Base-by-base conservation (phyloP, 1,140 invertebrate genomes). In the Zaprionus kolodkinae region DNA sequence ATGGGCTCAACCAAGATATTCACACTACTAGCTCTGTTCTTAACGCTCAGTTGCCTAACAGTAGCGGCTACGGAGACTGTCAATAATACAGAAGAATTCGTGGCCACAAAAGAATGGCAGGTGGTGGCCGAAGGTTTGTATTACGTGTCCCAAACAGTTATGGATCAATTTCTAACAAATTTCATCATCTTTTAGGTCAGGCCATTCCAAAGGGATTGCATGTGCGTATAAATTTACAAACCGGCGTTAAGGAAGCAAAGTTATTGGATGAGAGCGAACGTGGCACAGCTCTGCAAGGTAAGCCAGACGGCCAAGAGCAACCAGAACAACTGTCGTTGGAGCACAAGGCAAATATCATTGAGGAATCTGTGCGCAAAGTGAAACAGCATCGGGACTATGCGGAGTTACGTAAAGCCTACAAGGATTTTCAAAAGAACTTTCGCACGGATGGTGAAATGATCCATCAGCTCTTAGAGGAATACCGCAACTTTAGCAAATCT, bases 201-300 rank as follows among this genome's bases (percentile, higher is more conserved):
- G 92, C 94, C 35, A 94, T 97, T 74, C 96, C 96, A 7, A 89
- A 93, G 63, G 96, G 96, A 6, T 89, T 97, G 2, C 96, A 97
- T 92, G 93, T 97, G 4, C 93, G 96, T 43, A 94, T 97, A 62
- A 96, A 97, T 93, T 93, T 97, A 13, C 80, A 95, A 89, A 97
- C 96, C 27, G 96, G 96, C 11, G 78, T 94, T 65, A 95, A 94
- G 56, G 96, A 97, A 91, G 96, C 96, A 1, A 97, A 97, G 93
- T 90, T 97, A 48, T 85, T 96, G 74, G 94, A 96, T 17, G 66
- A 88, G 25, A 80, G 57, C 65, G 78, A 92, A 71, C 80, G 80
- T 72, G 81, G 57, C 65, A 89, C 85, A 3, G 77, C 85, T 13
- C 7, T 86, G 10, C 84, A 87, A 7, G 76, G 74, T 17, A 63